A percentile compares a stretch with the other conserved stretches of the same genome.
Evolutionary conservation across 2,113 vertebrate species (phyloP).

Genomic region (Sceloporus undulatus): DNA sequence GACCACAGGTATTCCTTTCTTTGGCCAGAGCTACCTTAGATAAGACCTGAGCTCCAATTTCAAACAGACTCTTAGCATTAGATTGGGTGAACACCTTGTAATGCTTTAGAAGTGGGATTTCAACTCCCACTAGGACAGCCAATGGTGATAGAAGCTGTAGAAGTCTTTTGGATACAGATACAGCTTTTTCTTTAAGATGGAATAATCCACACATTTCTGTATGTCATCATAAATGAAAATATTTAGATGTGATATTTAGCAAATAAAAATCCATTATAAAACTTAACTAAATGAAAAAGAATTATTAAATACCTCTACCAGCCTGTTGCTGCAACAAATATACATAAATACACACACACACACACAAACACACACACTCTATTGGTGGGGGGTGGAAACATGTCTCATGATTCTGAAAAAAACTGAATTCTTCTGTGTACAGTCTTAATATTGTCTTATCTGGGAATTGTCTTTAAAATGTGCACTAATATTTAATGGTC

Average conservation of each 20-base stretch:
- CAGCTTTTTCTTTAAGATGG: background rate
- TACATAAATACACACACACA: constrained; percentile 36
- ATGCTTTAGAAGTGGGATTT: no score
- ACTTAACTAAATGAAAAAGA: constrained; percentile 35
- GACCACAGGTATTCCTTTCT: no score
- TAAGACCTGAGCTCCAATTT: no score
- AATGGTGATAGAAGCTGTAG: background rate
- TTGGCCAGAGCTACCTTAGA: no score
- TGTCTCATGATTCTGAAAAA: constrained; percentile 9
- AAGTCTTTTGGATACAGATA: background rate
- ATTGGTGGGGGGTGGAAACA: background rate
- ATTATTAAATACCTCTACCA: constrained; percentile 39
- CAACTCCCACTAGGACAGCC: no score
- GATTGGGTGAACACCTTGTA: no score
- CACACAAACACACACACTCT: no score
- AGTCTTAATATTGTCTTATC: no score
- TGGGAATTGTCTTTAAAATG: no score
- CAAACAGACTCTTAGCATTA: no score
- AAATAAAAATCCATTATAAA: constrained; percentile 51
- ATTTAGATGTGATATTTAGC: constrained; percentile 13
- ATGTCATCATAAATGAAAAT: constrained; percentile 36
- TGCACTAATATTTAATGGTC: constrained; percentile 16
- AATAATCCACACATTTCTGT: background rate
- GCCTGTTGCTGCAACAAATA: constrained; percentile 36
- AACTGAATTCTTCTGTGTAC: background rate